Conservation (phyloP, 2,888 invertebrate species). For the Oscheius sp. region DNA sequence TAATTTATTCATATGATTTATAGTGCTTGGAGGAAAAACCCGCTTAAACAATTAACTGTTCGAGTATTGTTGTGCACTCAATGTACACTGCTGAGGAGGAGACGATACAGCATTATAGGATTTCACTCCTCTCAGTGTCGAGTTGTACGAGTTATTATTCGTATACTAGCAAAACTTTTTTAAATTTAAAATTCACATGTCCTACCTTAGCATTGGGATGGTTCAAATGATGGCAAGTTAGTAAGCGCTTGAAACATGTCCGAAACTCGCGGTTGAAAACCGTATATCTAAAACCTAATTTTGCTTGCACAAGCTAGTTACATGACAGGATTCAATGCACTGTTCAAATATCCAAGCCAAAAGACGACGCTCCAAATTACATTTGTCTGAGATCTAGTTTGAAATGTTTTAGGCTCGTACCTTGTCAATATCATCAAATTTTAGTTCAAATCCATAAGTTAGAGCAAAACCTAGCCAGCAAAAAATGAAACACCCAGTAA, state of each 20-base stretch:
- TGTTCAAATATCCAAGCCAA: slow-evolving; percentile 97
- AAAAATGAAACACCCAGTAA: slow-evolving; percentile 93
- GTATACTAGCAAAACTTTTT: slow-evolving; percentile 46
- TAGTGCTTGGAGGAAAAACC: neutral
- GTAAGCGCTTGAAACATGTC: slow-evolving; percentile 67
- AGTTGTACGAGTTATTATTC: slow-evolving; percentile 61
- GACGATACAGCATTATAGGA: slow-evolving; percentile 29
- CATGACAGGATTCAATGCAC: slow-evolving; percentile 86
- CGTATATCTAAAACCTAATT: no score
- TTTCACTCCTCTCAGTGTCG: slow-evolving; percentile 44
- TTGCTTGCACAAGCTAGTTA: no score
- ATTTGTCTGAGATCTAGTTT: no score
- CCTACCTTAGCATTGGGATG: slow-evolving; percentile 38
- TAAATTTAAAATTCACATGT: neutral
- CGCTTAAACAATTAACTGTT: slow-evolving; percentile 17
- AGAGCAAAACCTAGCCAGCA: slow-evolving; percentile 95
- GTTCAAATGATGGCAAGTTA: slow-evolving; percentile 68
- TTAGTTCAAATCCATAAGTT: slow-evolving; percentile 67
- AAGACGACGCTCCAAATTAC: slow-evolving; percentile 81
- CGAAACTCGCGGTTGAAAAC: slow-evolving; percentile 69
- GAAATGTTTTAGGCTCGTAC: no score
- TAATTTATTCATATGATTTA: neutral
- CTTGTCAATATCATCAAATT: slow-evolving; percentile 64
- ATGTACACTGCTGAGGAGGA: slow-evolving; percentile 32
- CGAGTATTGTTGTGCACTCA: slow-evolving; percentile 28